Evolutionary conservation across 1,140 invertebrate genomes (phyloP), one percentile per base, ranked within the genome.

Genomic region (Cotesia vestalis): DNA sequence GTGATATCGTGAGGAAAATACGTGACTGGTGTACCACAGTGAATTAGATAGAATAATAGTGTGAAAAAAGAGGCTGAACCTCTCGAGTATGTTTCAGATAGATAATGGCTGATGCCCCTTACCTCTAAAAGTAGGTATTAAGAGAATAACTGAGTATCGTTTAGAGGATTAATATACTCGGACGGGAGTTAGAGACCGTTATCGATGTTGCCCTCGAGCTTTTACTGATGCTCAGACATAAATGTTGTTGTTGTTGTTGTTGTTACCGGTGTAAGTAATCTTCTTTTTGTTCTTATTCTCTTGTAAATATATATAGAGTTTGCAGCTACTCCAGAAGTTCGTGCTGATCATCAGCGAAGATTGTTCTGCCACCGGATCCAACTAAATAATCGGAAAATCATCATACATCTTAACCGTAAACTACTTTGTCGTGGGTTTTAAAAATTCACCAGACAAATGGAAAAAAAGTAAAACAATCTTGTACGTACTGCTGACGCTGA

Each of bases 331-430:
- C 77, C 66, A 73, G 72, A 68, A 73, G 76, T 83, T 81, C 78
- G 73, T 80, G 78, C 78, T 64, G 83, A 85, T 85, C 80, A 74
- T 74, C 73, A 72, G 73, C 76, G 73, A 74, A 83, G 82, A 84
- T 83, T 81, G 62, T 63, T 66, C 69, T 67, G 66, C 66, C 66
- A 67, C 66, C n/a, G 36, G 11, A 46, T 53, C 66, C 14, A 52
- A 17, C 53, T 51, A 67, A 67, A 67, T 67, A 67, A 55, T 67
- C 66, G 52, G 66, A 67, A 67, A 67, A 67, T 67, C 17, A 67
- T 67, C 66, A 67, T 67, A 62, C 36, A 62, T 67, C 12, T 55
- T 14, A 4, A 67, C 51, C 66, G 53, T 67, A 67, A 67, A 67
- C 14, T 40, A 67, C 66, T 67, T 67, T 67, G 66, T 55, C 20